These are phyloP conservation scores for Leucophora obtusa DNA, from an alignment of 2,888 invertebrate genomes.

Conservation along the genomic window DNA sequence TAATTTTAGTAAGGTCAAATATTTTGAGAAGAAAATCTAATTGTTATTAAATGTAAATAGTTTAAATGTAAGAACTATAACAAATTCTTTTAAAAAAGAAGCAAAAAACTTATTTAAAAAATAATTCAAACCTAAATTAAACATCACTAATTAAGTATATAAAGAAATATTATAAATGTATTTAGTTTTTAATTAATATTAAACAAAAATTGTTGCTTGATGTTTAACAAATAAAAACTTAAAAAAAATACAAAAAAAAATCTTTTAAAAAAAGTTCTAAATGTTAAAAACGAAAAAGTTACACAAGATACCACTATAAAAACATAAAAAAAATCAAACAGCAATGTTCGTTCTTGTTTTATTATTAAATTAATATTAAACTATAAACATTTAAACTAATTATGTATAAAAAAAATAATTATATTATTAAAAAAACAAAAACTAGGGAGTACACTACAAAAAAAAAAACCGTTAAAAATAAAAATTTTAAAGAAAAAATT, in stretches of 20 bases:
- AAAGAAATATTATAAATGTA: constrained; percentile 53
- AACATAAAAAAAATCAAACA: constrained; percentile 49
- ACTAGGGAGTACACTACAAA: constrained; percentile 53
- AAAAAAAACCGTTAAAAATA: constrained; percentile 19
- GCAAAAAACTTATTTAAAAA: constrained; percentile 30
- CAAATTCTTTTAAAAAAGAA: constrained; percentile 25
- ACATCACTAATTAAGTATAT: constrained; percentile 59
- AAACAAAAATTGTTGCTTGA: constrained; percentile 60
- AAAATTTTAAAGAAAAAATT: constrained; percentile 50
- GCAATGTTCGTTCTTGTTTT: constrained; percentile 60
- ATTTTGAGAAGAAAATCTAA: constrained; percentile 57
- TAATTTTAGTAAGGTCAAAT: constrained; percentile 55
- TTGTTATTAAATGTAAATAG: constrained; percentile 62
- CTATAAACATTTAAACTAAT: constrained; percentile 27
- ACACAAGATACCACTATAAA: constrained; percentile 57
- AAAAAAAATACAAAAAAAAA: constrained; percentile 15
- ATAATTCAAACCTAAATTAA: constrained; percentile 32
- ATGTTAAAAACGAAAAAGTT: constrained; percentile 46
- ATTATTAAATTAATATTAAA: constrained; percentile 43
- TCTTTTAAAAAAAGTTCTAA: constrained; percentile 17
- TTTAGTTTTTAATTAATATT: constrained; percentile 54
- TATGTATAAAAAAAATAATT: constrained; percentile 34
- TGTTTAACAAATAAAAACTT: constrained; percentile 58
- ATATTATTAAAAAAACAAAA: constrained; percentile 23
- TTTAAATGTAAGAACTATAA: constrained; percentile 36